A percentile compares a stretch with the other conserved stretches of the same genome.
These are phyloP conservation scores for Acholoe squamosa DNA, from an alignment of 2,888 invertebrate genomes.

Conservation along the genomic window DNA sequence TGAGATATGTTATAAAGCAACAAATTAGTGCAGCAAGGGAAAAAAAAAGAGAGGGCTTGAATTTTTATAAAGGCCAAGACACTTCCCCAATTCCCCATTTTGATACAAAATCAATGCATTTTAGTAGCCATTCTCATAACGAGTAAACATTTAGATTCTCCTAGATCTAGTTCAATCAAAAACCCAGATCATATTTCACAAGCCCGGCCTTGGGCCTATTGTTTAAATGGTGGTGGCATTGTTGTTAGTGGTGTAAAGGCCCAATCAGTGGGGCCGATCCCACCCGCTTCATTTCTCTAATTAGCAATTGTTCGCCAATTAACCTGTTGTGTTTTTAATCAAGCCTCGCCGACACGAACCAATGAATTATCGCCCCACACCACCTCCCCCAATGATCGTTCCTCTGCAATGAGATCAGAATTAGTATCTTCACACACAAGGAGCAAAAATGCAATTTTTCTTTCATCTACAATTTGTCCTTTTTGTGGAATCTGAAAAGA, in stretches of 20 bases:
- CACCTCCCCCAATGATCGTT: not conserved
- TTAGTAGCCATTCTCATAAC: too few species aligned
- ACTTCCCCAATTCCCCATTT: too few species aligned
- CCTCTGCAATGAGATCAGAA: not conserved
- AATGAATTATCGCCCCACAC: slow-evolving; percentile 18
- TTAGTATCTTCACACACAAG: not conserved
- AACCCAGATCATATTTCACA: too few species aligned
- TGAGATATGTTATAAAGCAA: too few species aligned
- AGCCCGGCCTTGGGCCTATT: not conserved
- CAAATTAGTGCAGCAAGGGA: too few species aligned
- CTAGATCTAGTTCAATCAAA: too few species aligned
- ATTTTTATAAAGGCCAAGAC: too few species aligned
- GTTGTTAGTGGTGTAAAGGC: not conserved
- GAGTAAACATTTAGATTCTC: too few species aligned
- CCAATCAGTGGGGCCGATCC: not conserved
- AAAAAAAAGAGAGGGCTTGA: too few species aligned
- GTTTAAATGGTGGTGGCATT: not conserved
- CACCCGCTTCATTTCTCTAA: slow-evolving; percentile 58
- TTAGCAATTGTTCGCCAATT: slow-evolving; percentile 54
- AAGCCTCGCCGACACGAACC: not conserved
- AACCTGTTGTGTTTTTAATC: slow-evolving; percentile 46
- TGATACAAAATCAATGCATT: too few species aligned
- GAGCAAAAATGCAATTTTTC: not conserved
- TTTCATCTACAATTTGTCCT: not conserved
- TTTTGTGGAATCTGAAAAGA: not conserved